A percentile compares a stretch with the other conserved stretches of the same genome.
Evolutionary conservation across 2,113 vertebrate genomes (phyloP).

Genomic region (Rynchops niger): DNA sequence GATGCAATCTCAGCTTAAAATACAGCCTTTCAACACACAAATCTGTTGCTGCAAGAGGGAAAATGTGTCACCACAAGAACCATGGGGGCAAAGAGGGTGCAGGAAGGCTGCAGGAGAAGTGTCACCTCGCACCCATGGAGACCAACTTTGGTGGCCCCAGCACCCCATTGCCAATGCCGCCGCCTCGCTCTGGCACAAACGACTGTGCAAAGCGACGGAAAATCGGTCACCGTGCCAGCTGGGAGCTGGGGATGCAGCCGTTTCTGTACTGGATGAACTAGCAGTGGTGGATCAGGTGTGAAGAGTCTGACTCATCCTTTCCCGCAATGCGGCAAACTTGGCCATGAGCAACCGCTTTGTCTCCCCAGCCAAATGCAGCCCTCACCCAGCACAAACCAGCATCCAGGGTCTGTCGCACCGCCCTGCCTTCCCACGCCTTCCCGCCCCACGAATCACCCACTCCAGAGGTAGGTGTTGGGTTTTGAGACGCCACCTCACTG

Average conservation of each 20-base stretch:
- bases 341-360: neutral
- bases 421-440: neutral
- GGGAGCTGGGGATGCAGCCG: neutral
- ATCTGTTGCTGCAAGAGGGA: neutral
- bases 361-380: neutral
- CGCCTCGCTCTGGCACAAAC: neutral
- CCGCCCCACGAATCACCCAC: accelerated
- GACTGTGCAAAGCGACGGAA: neutral
- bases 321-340: accelerated
- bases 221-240: accelerated
- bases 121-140: accelerated
- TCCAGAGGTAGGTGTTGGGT: neutral
- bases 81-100: neutral
- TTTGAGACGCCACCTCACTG: neutral
- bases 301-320: neutral
- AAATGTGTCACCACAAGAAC: neutral
- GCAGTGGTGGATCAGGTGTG: neutral
- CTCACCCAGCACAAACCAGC: accelerated
- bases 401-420: neutral
- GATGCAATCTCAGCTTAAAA: neutral
- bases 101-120: neutral
- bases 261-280: neutral
- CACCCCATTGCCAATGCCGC: neutral
- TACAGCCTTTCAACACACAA: neutral
- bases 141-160: accelerated